Evolutionary conservation across 2,797 vertebrate species (phyloP), one percentile per base, ranked within the genome.

Genomic region (Pipistrellus kuhlii): DNA sequence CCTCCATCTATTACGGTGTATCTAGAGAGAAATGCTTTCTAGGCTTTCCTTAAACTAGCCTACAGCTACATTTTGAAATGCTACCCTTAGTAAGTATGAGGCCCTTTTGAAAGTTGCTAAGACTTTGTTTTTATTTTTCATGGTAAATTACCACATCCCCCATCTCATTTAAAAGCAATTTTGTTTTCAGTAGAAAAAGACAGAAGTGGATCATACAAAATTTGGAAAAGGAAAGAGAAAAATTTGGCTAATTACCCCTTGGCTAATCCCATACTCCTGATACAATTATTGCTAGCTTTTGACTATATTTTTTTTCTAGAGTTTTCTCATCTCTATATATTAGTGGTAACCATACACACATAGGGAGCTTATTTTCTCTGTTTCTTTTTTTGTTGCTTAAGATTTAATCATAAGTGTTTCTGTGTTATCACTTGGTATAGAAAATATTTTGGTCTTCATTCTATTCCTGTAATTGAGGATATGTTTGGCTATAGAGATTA

Each of bases 1-100:
- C 44, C 30, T 81, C 32, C 12, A 27, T 92, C 83, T 80, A 41
- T 89, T 86, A 66, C 12, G 12, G 64, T 78, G 21, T 57, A 2
- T 86, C 85, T 72, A 64, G 35, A 82, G 41, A 83, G 88, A 92
- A 72, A 85, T 91, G 57, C 57, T 51, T 90, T 87, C 69, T 46
- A 46, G 25, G 11, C 77, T 94, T 77, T 46, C 35, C 48, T 90
- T 55, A 77, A 55, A 86, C 32, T 80, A 85, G 53, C 44, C 53
- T 72, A 41, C 13, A 83, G 73, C n/a, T 92, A 14, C 73, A 55
- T 69, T 88, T 90, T 80, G 53, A 41, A 85, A 55, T 85, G 13
- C 23, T 71, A 72, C 7, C 32, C 27, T 88, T 57, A 85, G 25
- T 76, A 81, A 96, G 23, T 94, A 35, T 88, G 48, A 85, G 51